phyloP scores from a whole-genome alignment of 2,113 vertebrate genomes.

The Cynoglossus semilaevis region DNA sequence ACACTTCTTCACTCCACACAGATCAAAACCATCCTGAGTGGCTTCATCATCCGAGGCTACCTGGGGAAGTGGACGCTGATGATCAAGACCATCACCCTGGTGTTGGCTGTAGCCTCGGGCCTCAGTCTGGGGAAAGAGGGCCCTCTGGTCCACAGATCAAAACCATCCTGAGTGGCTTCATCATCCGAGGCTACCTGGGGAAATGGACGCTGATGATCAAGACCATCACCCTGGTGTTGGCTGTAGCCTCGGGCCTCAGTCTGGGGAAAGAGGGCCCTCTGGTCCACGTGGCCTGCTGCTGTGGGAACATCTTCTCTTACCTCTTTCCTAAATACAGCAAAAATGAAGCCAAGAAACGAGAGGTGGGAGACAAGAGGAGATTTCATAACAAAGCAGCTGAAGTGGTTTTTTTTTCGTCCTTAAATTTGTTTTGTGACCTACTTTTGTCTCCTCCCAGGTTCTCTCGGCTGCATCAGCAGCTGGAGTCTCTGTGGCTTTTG shows the following conservation, averaged over 20 bases:
- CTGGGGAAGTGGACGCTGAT: conserved; percentile 98
- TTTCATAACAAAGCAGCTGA: too few species aligned
- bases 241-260: conserved; percentile 95
- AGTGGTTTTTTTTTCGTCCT: background rate
- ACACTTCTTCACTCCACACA: too few species aligned
- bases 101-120: conserved; percentile 95
- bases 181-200: conserved; percentile 97
- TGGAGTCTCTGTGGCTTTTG: conserved; percentile 96
- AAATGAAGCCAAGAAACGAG: conserved; percentile 98
- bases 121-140: conserved; percentile 98
- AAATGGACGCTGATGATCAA: conserved; percentile 99
- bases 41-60: conserved; percentile 98
- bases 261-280: conserved; percentile 97
- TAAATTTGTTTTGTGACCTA: background rate
- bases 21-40: conserved; percentile 99
- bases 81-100: conserved; percentile 98
- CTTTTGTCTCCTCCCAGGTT: conserved; percentile 76
- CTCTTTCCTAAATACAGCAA: conserved; percentile 99
- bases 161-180: conserved; percentile 98
- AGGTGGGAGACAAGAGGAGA: conserved; percentile 73
- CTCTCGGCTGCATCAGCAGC: conserved; percentile 96
- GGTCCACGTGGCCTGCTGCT: conserved; percentile 98
- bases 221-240: conserved; percentile 95
- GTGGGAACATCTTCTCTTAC: conserved; percentile 99
- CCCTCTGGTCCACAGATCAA: conserved; percentile 98